Percentiles rank a stretch among this genome's conserved stretches.
phyloP scores from a whole-genome alignment of 2,797 vertebrate species.

The Lophotriccus pileatus region DNA sequence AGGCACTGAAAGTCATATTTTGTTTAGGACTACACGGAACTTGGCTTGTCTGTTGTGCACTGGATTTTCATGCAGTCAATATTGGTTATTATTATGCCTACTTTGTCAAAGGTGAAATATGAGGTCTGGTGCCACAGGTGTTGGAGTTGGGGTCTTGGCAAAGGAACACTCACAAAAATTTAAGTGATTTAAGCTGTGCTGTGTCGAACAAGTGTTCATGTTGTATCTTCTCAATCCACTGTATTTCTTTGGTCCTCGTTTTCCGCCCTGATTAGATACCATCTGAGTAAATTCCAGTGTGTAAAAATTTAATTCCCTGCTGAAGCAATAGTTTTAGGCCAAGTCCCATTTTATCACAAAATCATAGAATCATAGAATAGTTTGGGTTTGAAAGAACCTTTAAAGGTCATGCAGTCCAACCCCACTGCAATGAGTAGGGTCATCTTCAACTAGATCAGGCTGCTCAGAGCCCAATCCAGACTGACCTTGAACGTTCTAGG shows the following conservation, averaged over 20 bases:
- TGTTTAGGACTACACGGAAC: not conserved
- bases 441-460: not conserved
- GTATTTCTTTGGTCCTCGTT: not conserved
- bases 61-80: not conserved
- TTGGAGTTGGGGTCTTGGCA: not conserved
- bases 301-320: not conserved
- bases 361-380: not conserved
- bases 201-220: not conserved
- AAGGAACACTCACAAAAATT: not conserved
- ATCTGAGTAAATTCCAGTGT: not conserved
- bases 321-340: not conserved
- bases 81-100: not conserved
- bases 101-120: not conserved
- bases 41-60: not conserved
- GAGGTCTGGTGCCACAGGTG: not conserved
- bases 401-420: not conserved
- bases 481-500: not conserved
- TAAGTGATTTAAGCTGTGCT: not conserved
- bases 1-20: not conserved
- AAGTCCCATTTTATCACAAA: not conserved
- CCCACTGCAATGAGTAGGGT: not conserved
- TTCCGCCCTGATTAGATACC: not conserved
- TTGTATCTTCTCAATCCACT: not conserved
- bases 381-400: not conserved
- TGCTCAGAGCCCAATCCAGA: not conserved